phyloP scores from a whole-genome alignment of 2,797 vertebrate species.

The Lycodopsis pacificus region DNA sequence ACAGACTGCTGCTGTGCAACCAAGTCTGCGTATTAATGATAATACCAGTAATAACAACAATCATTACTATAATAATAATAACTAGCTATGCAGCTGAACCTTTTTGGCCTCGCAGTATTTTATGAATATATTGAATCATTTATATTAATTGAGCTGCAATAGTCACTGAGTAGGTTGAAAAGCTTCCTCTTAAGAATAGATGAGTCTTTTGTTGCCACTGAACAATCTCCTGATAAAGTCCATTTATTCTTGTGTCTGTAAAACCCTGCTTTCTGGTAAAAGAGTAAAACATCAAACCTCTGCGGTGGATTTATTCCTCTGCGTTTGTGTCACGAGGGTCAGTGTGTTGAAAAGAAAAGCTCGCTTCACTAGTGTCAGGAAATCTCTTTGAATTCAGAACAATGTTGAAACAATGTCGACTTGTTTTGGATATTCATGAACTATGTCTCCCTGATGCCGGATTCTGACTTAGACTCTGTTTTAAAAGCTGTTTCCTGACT shows the following conservation, averaged over 20 bases:
- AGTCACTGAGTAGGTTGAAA: slow-evolving; percentile 13
- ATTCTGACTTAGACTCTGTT: not conserved
- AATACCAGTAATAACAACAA: not conserved
- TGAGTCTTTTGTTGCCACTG: not conserved
- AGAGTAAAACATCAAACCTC: not conserved
- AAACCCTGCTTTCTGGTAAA: slow-evolving; percentile 7
- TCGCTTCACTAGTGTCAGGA: not conserved
- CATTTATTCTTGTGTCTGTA: not conserved
- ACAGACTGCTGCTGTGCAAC: slow-evolving; percentile 7
- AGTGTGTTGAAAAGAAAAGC: not conserved
- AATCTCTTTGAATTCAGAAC: slow-evolving; percentile 2
- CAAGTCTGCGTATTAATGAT: not conserved
- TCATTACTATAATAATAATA: not conserved
- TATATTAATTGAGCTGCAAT: slow-evolving; percentile 11
- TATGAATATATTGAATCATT: slow-evolving; percentile 38
- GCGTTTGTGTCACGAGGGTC: not conserved
- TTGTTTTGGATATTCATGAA: slow-evolving; percentile 10
- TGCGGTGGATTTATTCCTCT: slow-evolving; percentile 3
- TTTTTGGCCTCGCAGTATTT: slow-evolving; percentile 1
- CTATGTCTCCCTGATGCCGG: not conserved
- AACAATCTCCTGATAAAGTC: not conserved
- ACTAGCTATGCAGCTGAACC: not conserved
- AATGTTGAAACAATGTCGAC: slow-evolving; percentile 7
- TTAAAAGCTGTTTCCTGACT: slow-evolving; percentile 1
- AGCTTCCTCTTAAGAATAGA: slow-evolving; percentile 18